These are phyloP conservation scores for Pogonus chalceus DNA, from an alignment of 1,140 invertebrate genomes.

Conservation along the genomic window DNA sequence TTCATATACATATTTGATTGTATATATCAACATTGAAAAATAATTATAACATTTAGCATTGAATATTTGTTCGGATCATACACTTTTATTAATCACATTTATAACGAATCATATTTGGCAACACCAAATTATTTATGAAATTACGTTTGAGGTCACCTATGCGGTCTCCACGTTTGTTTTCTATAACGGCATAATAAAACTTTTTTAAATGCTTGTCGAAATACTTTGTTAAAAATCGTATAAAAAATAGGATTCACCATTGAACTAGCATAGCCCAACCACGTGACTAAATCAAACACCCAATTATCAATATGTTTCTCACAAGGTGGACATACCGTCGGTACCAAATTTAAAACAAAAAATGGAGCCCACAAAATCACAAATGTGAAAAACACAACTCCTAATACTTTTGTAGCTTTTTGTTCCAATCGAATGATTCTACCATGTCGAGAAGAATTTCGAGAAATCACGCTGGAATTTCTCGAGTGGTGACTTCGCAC, in stretches of 20 bases:
- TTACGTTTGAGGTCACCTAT: slow-evolving; percentile 36
- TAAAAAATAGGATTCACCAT: slow-evolving; percentile 93
- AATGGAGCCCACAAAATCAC: slow-evolving; percentile 90
- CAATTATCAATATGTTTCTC: slow-evolving; percentile 60
- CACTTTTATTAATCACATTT: too few relatives aligned
- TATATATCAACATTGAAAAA: background rate
- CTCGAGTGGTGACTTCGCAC: slow-evolving; percentile 55
- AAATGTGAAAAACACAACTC: slow-evolving; percentile 88
- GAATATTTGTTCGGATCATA: too few relatives aligned
- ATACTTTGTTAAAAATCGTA: slow-evolving; percentile 90
- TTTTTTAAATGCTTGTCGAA: slow-evolving; percentile 81
- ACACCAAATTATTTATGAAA: too few relatives aligned
- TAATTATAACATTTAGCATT: background rate
- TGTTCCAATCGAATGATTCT: slow-evolving; percentile 75
- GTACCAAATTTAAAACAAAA: slow-evolving; percentile 78
- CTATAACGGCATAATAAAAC: slow-evolving; percentile 71
- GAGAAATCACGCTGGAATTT: slow-evolving; percentile 68
- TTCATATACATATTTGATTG: background rate
- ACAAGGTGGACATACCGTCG: slow-evolving; percentile 65
- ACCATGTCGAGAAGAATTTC: slow-evolving; percentile 69
- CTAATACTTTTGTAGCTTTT: slow-evolving; percentile 89
- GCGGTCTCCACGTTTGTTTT: slow-evolving; percentile 43
- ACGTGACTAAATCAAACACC: slow-evolving; percentile 77
- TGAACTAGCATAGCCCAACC: slow-evolving; percentile 86
- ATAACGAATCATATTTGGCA: too few relatives aligned